Evolutionary conservation across 2,888 invertebrate species (phyloP), one percentile per base, ranked within the genome.

Genomic region (Cephus pygmeus): DNA sequence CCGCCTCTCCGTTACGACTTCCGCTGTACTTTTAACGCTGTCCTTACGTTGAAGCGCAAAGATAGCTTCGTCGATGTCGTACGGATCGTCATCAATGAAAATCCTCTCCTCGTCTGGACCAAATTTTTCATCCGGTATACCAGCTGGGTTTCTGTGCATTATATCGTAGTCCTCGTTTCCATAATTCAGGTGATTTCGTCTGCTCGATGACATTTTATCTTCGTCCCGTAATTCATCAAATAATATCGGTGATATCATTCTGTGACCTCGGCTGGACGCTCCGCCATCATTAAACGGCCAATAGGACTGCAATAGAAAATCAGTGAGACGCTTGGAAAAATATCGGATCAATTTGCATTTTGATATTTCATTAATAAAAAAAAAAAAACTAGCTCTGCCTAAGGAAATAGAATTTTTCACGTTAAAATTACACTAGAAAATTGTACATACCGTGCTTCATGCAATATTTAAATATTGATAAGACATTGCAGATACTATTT

Each of bases 281-380:
- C 94, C 94, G 30, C 82, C 81, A 11, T 86, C 85, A 95, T 96
- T 96, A 91, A 96, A 96, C 88, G 96, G 96, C 96, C 96, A 96
- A 91, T 96, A 94, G 92, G 94, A 94, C 96, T 96, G 94, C 0
- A 56, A 56, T 56, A 6, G 6, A 56, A 0, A 56, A 56, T 56
- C 23, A 15, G 40, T 56, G 15, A 56, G 23, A 56, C 6, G 0
- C 40, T 56, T 1, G 15, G 23, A 15, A 23, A 23, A 23, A 9
- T 56, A 56, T 0, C 0, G 1, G 1, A 23, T 56, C 2, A 23
- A 23, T 23, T 56, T 56, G 6, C 2, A 6, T 56, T 56, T 56
- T 15, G 15, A 56, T 23, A 23, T 56, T 56, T 56, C 2, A 56
- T 9, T 56, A 9, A 56, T 4, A 23, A 15, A 23, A 6, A 9